Conservation (phyloP, 1,140 invertebrate species). For the Oryzaephilus surinamensis region DNA sequence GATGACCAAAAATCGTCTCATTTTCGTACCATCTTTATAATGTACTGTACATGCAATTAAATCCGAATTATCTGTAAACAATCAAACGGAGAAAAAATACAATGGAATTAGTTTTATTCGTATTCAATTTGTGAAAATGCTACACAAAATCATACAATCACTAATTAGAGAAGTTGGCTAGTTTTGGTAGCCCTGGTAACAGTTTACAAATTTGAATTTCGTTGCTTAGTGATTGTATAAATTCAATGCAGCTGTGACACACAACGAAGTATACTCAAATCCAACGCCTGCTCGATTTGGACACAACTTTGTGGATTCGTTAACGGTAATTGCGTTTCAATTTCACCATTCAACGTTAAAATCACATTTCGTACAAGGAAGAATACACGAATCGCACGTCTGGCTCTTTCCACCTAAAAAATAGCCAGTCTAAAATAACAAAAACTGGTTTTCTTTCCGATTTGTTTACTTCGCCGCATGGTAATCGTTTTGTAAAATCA, state of each 20-base stretch:
- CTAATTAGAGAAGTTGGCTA: too few species aligned
- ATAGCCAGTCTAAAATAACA: neutral
- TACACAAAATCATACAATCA: too few species aligned
- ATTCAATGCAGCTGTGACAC: conserved; percentile 30
- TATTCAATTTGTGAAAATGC: too few species aligned
- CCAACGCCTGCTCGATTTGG: conserved; percentile 82
- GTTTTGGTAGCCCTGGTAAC: neutral
- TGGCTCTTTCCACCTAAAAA: conserved; percentile 77
- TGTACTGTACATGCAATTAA: conserved; percentile 92
- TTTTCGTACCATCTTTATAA: conserved; percentile 79
- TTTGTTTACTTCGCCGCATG: conserved; percentile 82
- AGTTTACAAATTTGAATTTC: neutral
- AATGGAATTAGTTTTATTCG: too few species aligned
- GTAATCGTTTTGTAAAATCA: conserved; percentile 85
- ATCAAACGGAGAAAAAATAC: conserved; percentile 7
- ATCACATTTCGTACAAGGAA: conserved; percentile 83
- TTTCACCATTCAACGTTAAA: conserved; percentile 66
- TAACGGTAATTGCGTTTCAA: conserved; percentile 82
- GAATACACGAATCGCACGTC: conserved; percentile 88
- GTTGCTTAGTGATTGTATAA: conserved; percentile 31
- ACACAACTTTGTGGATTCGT: conserved; percentile 82
- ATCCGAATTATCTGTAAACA: conserved; percentile 83
- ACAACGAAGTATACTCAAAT: conserved; percentile 69
- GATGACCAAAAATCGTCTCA: conserved; percentile 87
- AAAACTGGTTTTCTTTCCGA: conserved; percentile 9